These are phyloP conservation scores for Peromyscus melanophrys DNA, from an alignment of 2,797 vertebrate genomes.

Conservation along the genomic window DNA sequence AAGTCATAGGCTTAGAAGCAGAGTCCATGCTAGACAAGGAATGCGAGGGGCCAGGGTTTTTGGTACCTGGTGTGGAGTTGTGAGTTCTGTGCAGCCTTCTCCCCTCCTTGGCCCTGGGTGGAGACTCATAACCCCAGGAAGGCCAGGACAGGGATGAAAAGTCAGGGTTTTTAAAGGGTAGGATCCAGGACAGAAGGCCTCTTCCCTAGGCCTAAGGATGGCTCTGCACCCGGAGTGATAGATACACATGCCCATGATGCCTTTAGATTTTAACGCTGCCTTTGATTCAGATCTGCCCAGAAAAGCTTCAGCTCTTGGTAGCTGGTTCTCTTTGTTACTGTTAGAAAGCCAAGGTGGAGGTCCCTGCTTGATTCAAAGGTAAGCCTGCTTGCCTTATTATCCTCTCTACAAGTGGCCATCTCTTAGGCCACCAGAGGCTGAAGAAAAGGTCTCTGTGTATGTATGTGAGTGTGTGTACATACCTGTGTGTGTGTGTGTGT, in stretches of 20 bases:
- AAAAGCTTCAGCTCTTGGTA: not conserved
- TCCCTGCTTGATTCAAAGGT: not conserved
- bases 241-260: no score
- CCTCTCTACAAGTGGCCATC: not conserved
- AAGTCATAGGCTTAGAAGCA: not conserved
- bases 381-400: not conserved
- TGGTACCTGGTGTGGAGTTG: accelerated
- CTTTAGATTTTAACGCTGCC: not conserved
- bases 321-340: not conserved
- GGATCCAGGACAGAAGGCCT: not conserved
- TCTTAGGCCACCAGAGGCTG: not conserved
- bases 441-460: not conserved
- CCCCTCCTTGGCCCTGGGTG: not conserved
- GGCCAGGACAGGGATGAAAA: not conserved
- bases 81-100: not conserved
- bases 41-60: not conserved
- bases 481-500: not conserved
- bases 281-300: not conserved
- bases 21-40: not conserved
- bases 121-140: not conserved
- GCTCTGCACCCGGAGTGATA: not conserved
- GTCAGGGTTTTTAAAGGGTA: not conserved
- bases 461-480: accelerated
- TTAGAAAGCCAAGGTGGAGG: not conserved
- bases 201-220: not conserved